phyloP scores from a whole-genome alignment of 1,140 invertebrate genomes.

The Dendrolimus punctatus region DNA sequence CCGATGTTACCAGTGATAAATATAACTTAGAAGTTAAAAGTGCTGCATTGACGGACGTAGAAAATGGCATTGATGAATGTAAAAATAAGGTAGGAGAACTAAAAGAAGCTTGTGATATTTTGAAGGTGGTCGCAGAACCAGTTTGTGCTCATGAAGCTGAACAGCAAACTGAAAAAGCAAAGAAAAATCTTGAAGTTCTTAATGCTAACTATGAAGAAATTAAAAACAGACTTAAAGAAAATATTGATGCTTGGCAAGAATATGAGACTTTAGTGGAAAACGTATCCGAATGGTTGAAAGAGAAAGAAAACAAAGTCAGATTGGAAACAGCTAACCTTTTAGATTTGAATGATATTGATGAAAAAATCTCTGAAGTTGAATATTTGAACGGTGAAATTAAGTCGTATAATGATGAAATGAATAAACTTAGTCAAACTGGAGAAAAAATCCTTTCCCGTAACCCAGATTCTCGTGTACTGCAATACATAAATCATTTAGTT shows the following conservation, averaged over 20 bases:
- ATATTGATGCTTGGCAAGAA: slow-evolving; percentile 84
- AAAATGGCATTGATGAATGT: slow-evolving; percentile 81
- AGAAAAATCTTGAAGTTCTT: slow-evolving; percentile 79
- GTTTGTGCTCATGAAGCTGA: slow-evolving; percentile 77
- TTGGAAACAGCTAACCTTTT: slow-evolving; percentile 81
- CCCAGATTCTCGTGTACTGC: slow-evolving; percentile 86
- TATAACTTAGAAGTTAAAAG: slow-evolving; percentile 95
- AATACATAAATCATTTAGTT: slow-evolving; percentile 84
- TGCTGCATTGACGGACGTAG: slow-evolving; percentile 84
- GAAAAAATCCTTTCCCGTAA: slow-evolving; percentile 82
- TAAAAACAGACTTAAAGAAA: slow-evolving; percentile 79
- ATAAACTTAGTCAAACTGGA: slow-evolving; percentile 77
- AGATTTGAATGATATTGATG: slow-evolving; percentile 78
- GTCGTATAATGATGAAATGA: slow-evolving; percentile 77
- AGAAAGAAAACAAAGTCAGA: slow-evolving; percentile 86
- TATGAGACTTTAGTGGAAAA: slow-evolving; percentile 86
- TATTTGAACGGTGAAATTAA: slow-evolving; percentile 76
- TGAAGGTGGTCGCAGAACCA: slow-evolving; percentile 79
- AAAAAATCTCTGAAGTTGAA: slow-evolving; percentile 81
- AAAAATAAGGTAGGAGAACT: slow-evolving; percentile 77
- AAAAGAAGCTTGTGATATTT: slow-evolving; percentile 77
- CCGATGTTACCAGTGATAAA: slow-evolving; percentile 88
- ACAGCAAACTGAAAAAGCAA: slow-evolving; percentile 76
- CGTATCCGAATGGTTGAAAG: slow-evolving; percentile 88
- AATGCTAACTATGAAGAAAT: slow-evolving; percentile 79